These are phyloP conservation scores for Muricea muricata DNA, from an alignment of 92 coral and sea anemone genomes.

Conservation along the genomic window DNA sequence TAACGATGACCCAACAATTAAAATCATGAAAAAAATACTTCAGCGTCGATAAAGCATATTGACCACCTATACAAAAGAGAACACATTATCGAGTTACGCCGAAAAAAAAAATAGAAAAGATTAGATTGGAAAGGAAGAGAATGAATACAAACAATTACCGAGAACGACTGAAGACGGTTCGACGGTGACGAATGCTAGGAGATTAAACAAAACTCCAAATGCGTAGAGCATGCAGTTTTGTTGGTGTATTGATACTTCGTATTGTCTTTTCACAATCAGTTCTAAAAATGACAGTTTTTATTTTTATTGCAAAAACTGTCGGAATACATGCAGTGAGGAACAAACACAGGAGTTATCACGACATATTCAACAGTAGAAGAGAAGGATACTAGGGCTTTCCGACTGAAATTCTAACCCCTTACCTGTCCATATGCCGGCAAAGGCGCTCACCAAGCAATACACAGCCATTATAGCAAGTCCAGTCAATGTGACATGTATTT, in stretches of 20 bases:
- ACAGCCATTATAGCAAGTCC: conserved; percentile 75
- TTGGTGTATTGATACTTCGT: conserved; percentile 81
- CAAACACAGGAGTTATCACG: no score
- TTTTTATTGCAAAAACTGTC: no score
- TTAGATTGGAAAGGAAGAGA: neutral
- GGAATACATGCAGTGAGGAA: no score
- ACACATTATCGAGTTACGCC: no score
- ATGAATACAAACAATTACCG: neutral
- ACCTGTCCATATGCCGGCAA: conserved; percentile 93
- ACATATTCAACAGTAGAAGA: no score
- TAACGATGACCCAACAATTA: conserved; percentile 7
- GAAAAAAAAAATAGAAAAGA: neutral
- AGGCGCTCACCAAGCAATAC: conserved; percentile 81
- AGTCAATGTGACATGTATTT: conserved; percentile 69
- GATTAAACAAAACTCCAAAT: conserved; percentile 82
- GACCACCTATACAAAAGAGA: neutral
- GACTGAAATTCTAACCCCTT: no score
- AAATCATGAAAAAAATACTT: conserved; percentile 29
- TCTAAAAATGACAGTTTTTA: conserved; percentile 51
- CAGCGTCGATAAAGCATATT: neutral
- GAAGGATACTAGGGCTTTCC: no score
- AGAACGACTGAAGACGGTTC: neutral
- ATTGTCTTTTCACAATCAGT: conserved; percentile 80
- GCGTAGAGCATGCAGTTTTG: conserved; percentile 85
- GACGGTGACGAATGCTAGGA: conserved; percentile 56